Base-by-base conservation (phyloP, 2,113 vertebrate genomes). In the Corythoichthys haematopterus region DNA sequence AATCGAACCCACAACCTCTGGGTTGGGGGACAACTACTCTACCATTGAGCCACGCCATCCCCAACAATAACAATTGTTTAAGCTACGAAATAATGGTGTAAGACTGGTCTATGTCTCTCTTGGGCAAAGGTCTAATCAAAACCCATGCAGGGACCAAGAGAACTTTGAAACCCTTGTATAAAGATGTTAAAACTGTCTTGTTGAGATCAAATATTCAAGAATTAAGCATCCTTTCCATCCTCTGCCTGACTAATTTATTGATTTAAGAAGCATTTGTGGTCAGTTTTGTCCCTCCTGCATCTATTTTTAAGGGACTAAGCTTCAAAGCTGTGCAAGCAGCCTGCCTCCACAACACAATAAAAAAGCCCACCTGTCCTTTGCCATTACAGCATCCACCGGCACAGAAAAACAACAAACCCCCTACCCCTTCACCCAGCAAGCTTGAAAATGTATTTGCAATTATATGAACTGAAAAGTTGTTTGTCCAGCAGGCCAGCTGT, bases 401-500 rank as follows among this genome's bases (percentile, higher is more conserved):
- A 57, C 50, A 28, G 52, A 64, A 56, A 36, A 35, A 53, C 33
- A 65, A 56, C 9, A 28, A 13, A 12, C 70, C 58, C 38, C 33
- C 55, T 9, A 12, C 10, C 69, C 59, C 53, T 33, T 40, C 20
- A 8, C 3, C 6, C 6, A 3, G 6, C 40, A 7, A 43, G 43
- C 28, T 68, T 75, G 68, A 51, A 61, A 62, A 71, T 69, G 16
- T 56, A 68, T 57, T 53, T 45, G 38, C 64, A 57, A 43, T 57
- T 36, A 36, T 33, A 53, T 68, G 58, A 57, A 16, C 51, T 15
- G 33, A 43, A 50, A 38, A 50, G 65, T 66, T 55, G 60, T 80
- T 83, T 56, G 59, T 73, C 47, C 5, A 2, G 50, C 38, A 38
- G 45, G 52, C 63, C 69, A 68, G 73, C 69, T 76, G 57, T 35